Conservation (phyloP, 1,140 invertebrate species). For the Lucilia cuprina region DNA sequence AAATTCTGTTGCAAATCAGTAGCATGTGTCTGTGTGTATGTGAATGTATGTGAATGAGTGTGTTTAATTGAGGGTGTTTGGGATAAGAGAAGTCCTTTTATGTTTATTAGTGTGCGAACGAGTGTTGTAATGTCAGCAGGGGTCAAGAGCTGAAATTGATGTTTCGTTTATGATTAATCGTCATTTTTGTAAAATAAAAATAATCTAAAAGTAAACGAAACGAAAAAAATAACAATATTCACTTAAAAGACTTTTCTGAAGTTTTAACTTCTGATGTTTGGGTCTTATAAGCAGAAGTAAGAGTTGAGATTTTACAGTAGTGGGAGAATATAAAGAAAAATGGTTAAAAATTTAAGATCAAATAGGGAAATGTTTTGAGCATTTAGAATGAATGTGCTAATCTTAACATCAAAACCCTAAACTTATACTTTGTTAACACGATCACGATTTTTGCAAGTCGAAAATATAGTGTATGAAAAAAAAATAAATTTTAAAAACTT, state of each 20-base stretch:
- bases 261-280: conserved; percentile 20
- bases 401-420: too few relatives aligned
- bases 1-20: not conserved
- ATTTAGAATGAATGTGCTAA: too few relatives aligned
- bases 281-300: not conserved
- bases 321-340: not conserved
- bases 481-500: too few relatives aligned
- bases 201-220: too few relatives aligned
- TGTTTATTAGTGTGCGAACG: not conserved
- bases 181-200: conserved; percentile 40
- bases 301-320: not conserved
- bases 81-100: not conserved
- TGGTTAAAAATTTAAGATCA: too few relatives aligned
- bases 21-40: too few relatives aligned
- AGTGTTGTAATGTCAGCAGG: conserved; percentile 39
- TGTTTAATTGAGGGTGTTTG: conserved; percentile 10
- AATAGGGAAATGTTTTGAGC: too few relatives aligned
- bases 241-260: not conserved
- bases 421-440: too few relatives aligned
- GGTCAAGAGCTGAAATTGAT: conserved; percentile 63
- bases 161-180: conserved; percentile 63
- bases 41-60: not conserved
- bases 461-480: too few relatives aligned
- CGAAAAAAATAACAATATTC: not conserved
- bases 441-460: too few relatives aligned